A percentile compares a stretch with the other conserved stretches of the same genome.
Evolutionary conservation across 1,140 invertebrate genomes (phyloP).

Genomic region (Ostrea edulis): DNA sequence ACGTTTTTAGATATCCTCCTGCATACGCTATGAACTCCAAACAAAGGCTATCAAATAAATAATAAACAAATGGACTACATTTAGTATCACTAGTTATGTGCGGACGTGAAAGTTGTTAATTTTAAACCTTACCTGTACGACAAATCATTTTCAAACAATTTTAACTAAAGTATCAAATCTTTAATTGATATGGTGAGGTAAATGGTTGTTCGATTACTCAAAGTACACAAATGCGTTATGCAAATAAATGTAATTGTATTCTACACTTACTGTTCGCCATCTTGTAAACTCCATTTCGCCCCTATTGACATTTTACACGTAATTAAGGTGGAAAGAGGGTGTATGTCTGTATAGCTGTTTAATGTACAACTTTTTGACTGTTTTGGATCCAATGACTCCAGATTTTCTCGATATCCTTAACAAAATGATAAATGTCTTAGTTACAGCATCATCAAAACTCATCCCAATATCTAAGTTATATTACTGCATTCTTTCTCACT

Average conservation of each 20-base stretch:
- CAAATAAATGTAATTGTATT: background rate
- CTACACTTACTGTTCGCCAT: slow-evolving; percentile 16
- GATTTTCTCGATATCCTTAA: background rate
- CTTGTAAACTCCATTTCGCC: background rate
- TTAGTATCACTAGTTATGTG: background rate
- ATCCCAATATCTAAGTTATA: background rate
- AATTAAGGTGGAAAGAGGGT: background rate
- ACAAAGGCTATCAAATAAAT: slow-evolving; percentile 31
- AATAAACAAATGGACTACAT: background rate
- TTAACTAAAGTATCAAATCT: no score
- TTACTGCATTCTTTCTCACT: background rate
- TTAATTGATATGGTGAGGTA: no score
- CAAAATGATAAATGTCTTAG: background rate
- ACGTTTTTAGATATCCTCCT: slow-evolving; percentile 9
- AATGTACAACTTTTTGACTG: background rate
- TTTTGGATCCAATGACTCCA: background rate
- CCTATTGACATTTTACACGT: background rate
- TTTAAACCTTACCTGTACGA: background rate
- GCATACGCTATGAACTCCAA: slow-evolving; percentile 1
- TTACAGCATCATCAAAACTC: background rate
- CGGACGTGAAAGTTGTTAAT: background rate
- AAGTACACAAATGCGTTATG: no score
- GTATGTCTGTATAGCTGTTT: background rate
- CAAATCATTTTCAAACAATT: no score
- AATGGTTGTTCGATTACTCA: no score